Percentiles rank a stretch among this genome's conserved stretches.
These are phyloP conservation scores for Sminthurides aquaticus DNA, from an alignment of 2,888 invertebrate genomes.

Conservation along the genomic window DNA sequence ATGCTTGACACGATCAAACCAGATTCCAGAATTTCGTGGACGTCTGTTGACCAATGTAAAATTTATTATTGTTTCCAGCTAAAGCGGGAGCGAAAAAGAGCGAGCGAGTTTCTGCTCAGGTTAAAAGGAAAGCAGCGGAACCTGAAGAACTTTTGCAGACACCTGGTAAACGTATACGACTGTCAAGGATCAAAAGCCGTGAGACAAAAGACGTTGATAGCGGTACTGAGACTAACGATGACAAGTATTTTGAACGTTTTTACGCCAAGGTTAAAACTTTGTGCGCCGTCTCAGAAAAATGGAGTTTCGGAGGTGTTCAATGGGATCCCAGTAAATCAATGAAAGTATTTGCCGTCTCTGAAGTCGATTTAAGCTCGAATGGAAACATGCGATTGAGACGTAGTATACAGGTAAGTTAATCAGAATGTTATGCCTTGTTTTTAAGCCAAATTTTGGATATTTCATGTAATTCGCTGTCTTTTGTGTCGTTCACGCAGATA, in stretches of 20 bases:
- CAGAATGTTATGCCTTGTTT: neutral
- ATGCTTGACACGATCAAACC: too few species aligned
- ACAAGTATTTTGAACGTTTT: slow-evolving; percentile 35
- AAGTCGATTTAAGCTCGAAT: slow-evolving; percentile 30
- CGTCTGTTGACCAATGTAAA: too few species aligned
- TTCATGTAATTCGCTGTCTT: too few species aligned
- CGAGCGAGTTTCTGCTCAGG: too few species aligned
- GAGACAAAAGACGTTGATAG: slow-evolving; percentile 13
- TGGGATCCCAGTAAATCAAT: slow-evolving; percentile 38
- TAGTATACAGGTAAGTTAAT: slow-evolving; percentile 32
- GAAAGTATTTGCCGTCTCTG: slow-evolving; percentile 35
- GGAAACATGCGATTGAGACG: slow-evolving; percentile 31
- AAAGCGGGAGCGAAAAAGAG: too few species aligned
- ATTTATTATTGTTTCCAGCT: too few species aligned
- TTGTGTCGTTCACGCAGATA: too few species aligned
- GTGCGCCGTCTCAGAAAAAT: slow-evolving; percentile 30
- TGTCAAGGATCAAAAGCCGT: neutral
- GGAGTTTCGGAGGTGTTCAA: slow-evolving; percentile 38
- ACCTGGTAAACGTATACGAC: neutral
- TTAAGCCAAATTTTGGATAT: too few species aligned
- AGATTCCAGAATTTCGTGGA: too few species aligned
- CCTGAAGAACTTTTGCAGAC: neutral
- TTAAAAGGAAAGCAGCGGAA: neutral
- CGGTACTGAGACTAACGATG: slow-evolving; percentile 20
- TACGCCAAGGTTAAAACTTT: slow-evolving; percentile 26